These are phyloP conservation scores for Epiblema foenella DNA, from an alignment of 2,888 invertebrate species.

Conservation along the genomic window DNA sequence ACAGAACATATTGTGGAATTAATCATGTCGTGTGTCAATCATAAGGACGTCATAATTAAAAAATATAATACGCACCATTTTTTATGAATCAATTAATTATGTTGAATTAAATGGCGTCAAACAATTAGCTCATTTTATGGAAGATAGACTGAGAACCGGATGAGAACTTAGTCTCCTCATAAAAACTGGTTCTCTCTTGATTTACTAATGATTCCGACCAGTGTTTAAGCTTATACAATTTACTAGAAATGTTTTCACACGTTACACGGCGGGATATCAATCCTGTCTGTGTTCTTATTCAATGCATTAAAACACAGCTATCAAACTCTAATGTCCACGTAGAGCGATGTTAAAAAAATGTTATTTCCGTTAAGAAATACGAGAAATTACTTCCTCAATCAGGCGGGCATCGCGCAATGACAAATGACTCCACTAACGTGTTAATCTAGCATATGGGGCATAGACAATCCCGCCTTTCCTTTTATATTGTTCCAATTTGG, in stretches of 20 bases:
- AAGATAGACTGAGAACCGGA: background rate
- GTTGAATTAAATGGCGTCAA: background rate
- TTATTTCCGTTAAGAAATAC: constrained; percentile 79
- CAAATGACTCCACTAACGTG: constrained; percentile 79
- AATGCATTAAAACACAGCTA: constrained; percentile 61
- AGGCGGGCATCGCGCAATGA: constrained; percentile 71
- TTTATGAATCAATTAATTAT: background rate
- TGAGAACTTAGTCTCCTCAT: constrained; percentile 14
- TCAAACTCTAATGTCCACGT: constrained; percentile 70
- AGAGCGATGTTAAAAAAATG: constrained; percentile 76
- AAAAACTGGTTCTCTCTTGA: constrained; percentile 21
- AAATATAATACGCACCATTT: background rate
- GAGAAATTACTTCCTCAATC: constrained; percentile 84
- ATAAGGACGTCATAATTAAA: background rate
- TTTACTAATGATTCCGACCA: constrained; percentile 2
- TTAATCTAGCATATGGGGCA: constrained; percentile 82
- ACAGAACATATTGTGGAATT: too few relatives aligned
- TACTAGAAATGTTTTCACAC: constrained; percentile 23
- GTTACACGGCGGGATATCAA: constrained; percentile 18
- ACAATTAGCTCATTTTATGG: background rate
- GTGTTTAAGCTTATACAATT: constrained; percentile 7
- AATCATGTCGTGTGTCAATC: too few relatives aligned
- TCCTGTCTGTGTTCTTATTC: constrained; percentile 43
- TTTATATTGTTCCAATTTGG: constrained; percentile 69
- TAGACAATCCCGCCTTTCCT: constrained; percentile 71